These are phyloP conservation scores for Coccyzus lansbergi DNA, from an alignment of 2,797 vertebrate species.

Conservation along the genomic window DNA sequence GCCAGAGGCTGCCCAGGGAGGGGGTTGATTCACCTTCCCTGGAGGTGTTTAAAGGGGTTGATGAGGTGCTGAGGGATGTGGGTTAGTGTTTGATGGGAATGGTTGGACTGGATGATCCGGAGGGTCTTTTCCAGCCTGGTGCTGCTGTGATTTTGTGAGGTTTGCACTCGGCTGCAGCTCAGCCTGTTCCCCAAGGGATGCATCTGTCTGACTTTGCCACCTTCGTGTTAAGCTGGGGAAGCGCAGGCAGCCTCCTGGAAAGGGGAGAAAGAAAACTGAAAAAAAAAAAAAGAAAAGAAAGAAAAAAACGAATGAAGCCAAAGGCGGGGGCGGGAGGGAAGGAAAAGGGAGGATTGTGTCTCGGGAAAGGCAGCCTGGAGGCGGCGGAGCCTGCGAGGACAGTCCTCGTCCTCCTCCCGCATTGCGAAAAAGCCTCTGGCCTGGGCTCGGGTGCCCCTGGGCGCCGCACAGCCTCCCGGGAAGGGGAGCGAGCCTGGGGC, in stretches of 20 bases:
- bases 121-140: too few relatives aligned
- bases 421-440: not conserved
- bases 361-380: not conserved
- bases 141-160: too few relatives aligned
- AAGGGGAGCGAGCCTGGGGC: slow-evolving; percentile 32
- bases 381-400: not conserved
- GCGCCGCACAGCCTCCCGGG: not conserved
- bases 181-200: not conserved
- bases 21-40: too few relatives aligned
- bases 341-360: slow-evolving; percentile 2
- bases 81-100: too few relatives aligned
- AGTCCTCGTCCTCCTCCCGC: not conserved
- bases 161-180: not conserved
- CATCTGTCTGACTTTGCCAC: not conserved
- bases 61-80: too few relatives aligned
- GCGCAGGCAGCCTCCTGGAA: not conserved
- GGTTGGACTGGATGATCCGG: too few relatives aligned
- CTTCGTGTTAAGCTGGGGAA: not conserved
- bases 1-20: too few relatives aligned
- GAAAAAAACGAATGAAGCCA: not conserved
- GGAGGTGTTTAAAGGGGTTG: too few relatives aligned
- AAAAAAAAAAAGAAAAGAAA: not conserved
- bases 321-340: not conserved
- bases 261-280: too few relatives aligned
- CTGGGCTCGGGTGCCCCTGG: not conserved